phyloP scores from a whole-genome alignment of 37 sponge, comb jelly and placozoan genomes.

The Chondrilla cf. caribensis region DNA sequence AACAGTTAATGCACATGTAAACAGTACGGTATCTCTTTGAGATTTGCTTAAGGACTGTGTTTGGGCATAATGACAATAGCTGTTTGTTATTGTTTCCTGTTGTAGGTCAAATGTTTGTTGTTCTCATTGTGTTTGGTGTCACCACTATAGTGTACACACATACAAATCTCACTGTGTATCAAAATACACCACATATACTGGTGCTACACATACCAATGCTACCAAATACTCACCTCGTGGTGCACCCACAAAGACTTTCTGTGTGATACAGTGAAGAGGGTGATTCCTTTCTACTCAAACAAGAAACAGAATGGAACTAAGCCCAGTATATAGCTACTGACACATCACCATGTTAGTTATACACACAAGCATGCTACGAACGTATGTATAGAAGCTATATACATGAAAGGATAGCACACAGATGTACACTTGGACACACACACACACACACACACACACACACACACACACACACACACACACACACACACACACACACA shows the following conservation, averaged over 20 bases:
- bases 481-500: constrained; percentile 2
- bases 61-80: too few species aligned
- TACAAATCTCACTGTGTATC: not conserved
- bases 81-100: too few species aligned
- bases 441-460: constrained; percentile 24
- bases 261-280: constrained; percentile 95
- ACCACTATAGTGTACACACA: not conserved
- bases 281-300: constrained; percentile 69
- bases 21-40: too few species aligned
- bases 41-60: too few species aligned
- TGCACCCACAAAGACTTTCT: constrained; percentile 93
- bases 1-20: too few species aligned
- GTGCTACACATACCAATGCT: too few species aligned
- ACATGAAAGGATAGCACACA: not conserved
- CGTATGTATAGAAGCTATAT: not conserved
- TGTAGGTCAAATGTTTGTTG: too few species aligned
- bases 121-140: too few species aligned
- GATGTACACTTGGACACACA: not conserved
- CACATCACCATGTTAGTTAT: not conserved
- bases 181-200: too few species aligned
- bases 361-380: not conserved
- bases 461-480: constrained; percentile 18
- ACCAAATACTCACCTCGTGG: constrained; percentile 81
- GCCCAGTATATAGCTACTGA: not conserved
- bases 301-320: not conserved